Evolutionary conservation across 2,888 invertebrate genomes (phyloP), one percentile per base, ranked within the genome.

Genomic region (Patella pellucida): DNA sequence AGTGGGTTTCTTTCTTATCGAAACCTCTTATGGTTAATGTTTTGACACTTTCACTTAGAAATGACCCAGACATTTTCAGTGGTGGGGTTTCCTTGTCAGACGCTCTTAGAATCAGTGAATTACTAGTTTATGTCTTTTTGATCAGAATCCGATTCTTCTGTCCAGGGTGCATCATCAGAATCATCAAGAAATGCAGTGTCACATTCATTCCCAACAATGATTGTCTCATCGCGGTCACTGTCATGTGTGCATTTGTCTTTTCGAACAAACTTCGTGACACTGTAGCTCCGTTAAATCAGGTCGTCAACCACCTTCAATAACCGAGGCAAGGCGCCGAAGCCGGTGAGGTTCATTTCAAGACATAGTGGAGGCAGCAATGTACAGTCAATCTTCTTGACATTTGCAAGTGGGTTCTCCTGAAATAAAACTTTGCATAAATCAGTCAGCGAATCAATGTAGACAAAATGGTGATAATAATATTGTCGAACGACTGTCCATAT

Each of bases 361-460:
- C n/a, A 3, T 15, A 4, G 0, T 2, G 56, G 19, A n/a, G 56
- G 19, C 14, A 56, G 56, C 3, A 56, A 16, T 2, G 56, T 2
- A 56, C 56, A 56, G 4, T 56, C 56, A 9, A 56, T 16, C 14
- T 16, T 14, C 19, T 56, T 56, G 56, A 56, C 16, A 16, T 56
- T 56, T 14, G 5, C 16, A 16, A 19, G 56, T 16, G 56, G 19
- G 11, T 56, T 56, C 0, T 56, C 19, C 56, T 73, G 19, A 73
- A 75, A 75, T 56, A 56, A 73, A 73, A 54, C 7, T 41, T 41
- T 41, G 41, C 3, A 7, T 41, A 7, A 5, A 41, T 41, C 74
- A 51, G 0, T 41, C 7, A 1, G 41, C 3, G 41, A 41, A 41
- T 41, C 41, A 5, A 41, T 7, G 5, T 41, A 41, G 41, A 41